Conservation (phyloP, 2,797 vertebrate species). For the Paedocypris micromegethes region DNA sequence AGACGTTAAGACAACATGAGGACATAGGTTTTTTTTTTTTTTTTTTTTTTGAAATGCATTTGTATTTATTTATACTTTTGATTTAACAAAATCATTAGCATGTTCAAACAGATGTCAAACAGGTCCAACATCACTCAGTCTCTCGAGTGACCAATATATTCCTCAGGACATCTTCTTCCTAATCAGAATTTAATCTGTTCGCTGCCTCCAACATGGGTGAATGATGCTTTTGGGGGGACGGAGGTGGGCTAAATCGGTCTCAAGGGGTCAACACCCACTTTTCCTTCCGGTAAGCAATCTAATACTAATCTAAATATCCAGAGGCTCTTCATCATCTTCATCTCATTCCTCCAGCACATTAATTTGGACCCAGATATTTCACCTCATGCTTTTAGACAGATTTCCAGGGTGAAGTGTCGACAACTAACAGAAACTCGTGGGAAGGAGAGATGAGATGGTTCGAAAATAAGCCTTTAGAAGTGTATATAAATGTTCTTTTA, state of each 20-base stretch:
- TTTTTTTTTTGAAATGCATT: slow-evolving; percentile 28
- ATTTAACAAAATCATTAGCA: slow-evolving; percentile 46
- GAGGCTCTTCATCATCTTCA: slow-evolving; percentile 69
- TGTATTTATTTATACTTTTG: slow-evolving; percentile 38
- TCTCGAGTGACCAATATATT: slow-evolving; percentile 51
- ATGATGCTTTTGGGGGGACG: slow-evolving; percentile 62
- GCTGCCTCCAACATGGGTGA: slow-evolving; percentile 61
- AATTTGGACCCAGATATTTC: slow-evolving; percentile 74
- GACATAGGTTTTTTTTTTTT: slow-evolving; percentile 3
- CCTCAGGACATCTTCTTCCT: slow-evolving; percentile 57
- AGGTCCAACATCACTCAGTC: slow-evolving; percentile 53
- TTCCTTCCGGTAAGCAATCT: slow-evolving; percentile 65
- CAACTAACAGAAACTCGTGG: slow-evolving; percentile 20
- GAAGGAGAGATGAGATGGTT: slow-evolving; percentile 40
- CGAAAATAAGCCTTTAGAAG: slow-evolving; percentile 16
- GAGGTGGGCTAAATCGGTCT: slow-evolving; percentile 66
- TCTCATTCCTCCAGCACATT: slow-evolving; percentile 73
- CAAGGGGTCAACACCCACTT: slow-evolving; percentile 55
- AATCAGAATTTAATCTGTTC: slow-evolving; percentile 82
- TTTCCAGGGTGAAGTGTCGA: slow-evolving; percentile 43
- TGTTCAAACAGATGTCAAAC: slow-evolving; percentile 45
- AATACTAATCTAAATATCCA: slow-evolving; percentile 76
- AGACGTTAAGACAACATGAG: slow-evolving; percentile 2
- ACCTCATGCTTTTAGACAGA: slow-evolving; percentile 51
- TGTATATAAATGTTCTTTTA: slow-evolving; percentile 36